Percentiles rank a stretch among this genome's conserved stretches.
Conservation (phyloP, 2,888 invertebrate species). For the Keiferia lycopersicella region DNA sequence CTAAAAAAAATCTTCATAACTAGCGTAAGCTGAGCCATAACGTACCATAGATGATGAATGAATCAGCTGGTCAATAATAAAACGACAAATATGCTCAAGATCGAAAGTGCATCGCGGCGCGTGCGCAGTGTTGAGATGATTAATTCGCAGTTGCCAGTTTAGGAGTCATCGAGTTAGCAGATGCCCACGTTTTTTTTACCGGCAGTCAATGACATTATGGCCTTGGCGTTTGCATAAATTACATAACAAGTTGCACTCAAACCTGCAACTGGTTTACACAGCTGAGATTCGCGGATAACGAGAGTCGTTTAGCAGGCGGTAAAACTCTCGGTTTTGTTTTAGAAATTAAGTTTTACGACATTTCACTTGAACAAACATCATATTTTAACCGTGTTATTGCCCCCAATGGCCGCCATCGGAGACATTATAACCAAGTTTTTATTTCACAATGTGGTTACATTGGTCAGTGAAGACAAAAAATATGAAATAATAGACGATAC, state of each 20-base stretch:
- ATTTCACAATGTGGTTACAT: neutral
- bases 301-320: conserved; percentile 36
- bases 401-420: neutral
- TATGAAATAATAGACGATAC: conserved; percentile 23
- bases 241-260: conserved; percentile 51
- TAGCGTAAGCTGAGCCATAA: too few species aligned
- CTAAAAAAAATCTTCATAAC: too few species aligned
- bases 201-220: conserved; percentile 61
- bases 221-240: conserved; percentile 48
- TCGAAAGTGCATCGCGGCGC: conserved; percentile 16
- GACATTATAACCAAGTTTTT: too few species aligned
- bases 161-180: conserved; percentile 68
- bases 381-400: conserved; percentile 16
- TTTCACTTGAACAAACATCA: conserved; percentile 22
- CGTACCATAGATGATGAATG: conserved; percentile 35
- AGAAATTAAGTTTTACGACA: conserved; percentile 23
- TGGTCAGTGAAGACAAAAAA: conserved; percentile 16
- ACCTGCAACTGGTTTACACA: conserved; percentile 67
- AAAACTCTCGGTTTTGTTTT: conserved; percentile 30
- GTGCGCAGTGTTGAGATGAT: conserved; percentile 13
- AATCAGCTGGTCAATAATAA: neutral
- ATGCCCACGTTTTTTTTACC: conserved; percentile 53
- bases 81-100: neutral
- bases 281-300: conserved; percentile 54
- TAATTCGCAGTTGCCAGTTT: conserved; percentile 54